Conservation (phyloP, 2,797 vertebrate genomes). For the Botia almorhae region DNA sequence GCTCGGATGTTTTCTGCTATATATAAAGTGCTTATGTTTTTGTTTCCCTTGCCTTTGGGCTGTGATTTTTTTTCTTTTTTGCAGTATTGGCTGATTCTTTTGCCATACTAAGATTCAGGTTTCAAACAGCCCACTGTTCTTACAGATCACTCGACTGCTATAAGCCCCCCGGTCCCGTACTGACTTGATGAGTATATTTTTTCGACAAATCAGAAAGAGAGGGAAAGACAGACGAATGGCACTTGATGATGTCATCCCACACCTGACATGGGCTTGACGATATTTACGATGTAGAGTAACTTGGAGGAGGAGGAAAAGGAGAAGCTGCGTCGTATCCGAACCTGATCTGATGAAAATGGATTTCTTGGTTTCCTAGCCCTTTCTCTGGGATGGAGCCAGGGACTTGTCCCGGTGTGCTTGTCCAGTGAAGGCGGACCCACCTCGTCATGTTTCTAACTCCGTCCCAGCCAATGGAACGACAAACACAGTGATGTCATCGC, state of each 20-base stretch:
- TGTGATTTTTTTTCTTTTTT: constrained; percentile 18
- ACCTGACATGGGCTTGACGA: constrained; percentile 54
- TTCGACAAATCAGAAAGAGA: constrained; percentile 42
- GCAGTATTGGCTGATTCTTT: constrained; percentile 33
- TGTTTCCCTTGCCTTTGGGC: constrained; percentile 47
- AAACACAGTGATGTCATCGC: constrained; percentile 96
- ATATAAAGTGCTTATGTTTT: constrained; percentile 62
- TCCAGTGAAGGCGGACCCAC: constrained; percentile 7
- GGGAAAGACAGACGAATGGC: constrained; percentile 50
- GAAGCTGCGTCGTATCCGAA: constrained; percentile 38
- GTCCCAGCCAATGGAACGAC: constrained; percentile 85
- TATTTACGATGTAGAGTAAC: constrained; percentile 31
- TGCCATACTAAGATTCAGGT: constrained; percentile 35
- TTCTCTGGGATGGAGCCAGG: constrained; percentile 44
- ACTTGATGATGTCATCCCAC: constrained; percentile 61
- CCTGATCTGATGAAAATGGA: constrained; percentile 38
- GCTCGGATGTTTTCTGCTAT: constrained; percentile 57
- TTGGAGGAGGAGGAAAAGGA: constrained; percentile 46
- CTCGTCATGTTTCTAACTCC: constrained; percentile 78
- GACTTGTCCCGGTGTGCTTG: constrained; percentile 58
- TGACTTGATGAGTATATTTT: constrained; percentile 17
- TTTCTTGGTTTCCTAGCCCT: constrained; percentile 53
- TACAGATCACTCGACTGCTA: constrained; percentile 11
- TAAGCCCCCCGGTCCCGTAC: constrained; percentile 19
- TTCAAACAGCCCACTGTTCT: constrained; percentile 21